A percentile compares a stretch with the other conserved stretches of the same genome.
These are phyloP conservation scores for Amorpha juglandis DNA, from an alignment of 2,888 invertebrate genomes.

Conservation along the genomic window DNA sequence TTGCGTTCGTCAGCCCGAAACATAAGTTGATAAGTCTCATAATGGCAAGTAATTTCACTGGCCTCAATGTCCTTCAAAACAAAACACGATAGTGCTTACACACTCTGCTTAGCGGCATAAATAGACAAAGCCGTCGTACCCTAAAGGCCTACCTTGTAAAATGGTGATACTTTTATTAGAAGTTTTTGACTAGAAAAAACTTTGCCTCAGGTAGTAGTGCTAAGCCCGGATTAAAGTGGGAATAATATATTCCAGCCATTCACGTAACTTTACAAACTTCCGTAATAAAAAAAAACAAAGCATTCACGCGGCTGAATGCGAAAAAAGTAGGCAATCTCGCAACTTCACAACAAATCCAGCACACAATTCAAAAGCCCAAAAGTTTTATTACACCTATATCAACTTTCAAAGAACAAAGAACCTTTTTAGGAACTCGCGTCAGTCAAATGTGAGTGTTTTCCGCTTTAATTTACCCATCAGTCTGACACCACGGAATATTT, in stretches of 20 bases:
- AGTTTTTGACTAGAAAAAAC: not conserved
- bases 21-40: no score
- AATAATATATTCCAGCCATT: not conserved
- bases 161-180: no score
- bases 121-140: no score
- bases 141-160: no score
- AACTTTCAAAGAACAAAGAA: slow-evolving; percentile 52
- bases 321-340: slow-evolving; percentile 40
- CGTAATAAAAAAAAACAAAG: slow-evolving; percentile 31
- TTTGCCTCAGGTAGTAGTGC: not conserved
- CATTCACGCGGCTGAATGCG: slow-evolving; percentile 22
- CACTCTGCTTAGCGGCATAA: no score
- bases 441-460: slow-evolving; percentile 42
- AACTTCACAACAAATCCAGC: slow-evolving; percentile 50
- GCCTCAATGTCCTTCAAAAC: no score
- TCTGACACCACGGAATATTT: slow-evolving; percentile 13
- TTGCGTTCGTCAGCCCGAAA: no score
- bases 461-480: slow-evolving; percentile 20
- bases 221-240: not conserved
- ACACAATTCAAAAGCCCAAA: slow-evolving; percentile 51
- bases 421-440: slow-evolving; percentile 49
- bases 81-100: no score
- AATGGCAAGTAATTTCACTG: no score
- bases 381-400: slow-evolving; percentile 61
- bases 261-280: not conserved